phyloP scores from a whole-genome alignment of 2,797 vertebrate species.

The Serranus cabrilla region DNA sequence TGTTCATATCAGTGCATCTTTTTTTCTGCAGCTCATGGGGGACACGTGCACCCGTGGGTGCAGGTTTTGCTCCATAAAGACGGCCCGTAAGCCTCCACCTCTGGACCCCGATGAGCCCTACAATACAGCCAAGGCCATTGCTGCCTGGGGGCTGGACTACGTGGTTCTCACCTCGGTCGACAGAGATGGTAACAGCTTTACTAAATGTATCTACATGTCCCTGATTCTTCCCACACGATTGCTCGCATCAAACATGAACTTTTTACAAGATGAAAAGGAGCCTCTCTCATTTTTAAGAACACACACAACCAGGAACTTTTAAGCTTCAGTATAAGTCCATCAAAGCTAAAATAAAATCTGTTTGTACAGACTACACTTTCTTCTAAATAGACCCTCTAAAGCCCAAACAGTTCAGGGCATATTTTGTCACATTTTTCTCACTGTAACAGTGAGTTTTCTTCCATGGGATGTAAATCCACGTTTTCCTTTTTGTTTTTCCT shows the following conservation, averaged over 20 bases:
- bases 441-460: too few relatives aligned
- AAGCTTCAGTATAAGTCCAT: background rate
- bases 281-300: background rate
- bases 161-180: conserved; percentile 97
- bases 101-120: conserved; percentile 92
- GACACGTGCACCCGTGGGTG: conserved; percentile 98
- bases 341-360: background rate
- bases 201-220: background rate
- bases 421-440: too few relatives aligned
- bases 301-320: background rate
- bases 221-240: background rate
- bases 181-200: conserved; percentile 89
- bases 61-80: conserved; percentile 97
- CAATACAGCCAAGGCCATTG: conserved; percentile 94
- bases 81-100: conserved; percentile 89
- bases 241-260: too few relatives aligned
- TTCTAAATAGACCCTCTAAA: background rate
- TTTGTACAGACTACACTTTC: conserved; percentile 1
- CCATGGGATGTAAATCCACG: background rate
- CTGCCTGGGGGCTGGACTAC: conserved; percentile 95
- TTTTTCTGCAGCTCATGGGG: conserved; percentile 92
- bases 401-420: too few relatives aligned
- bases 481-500: background rate
- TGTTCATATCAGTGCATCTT: background rate
- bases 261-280: background rate